These are phyloP conservation scores for Cyclargus thomasi DNA, from an alignment of 1,140 invertebrate species.

Conservation along the genomic window DNA sequence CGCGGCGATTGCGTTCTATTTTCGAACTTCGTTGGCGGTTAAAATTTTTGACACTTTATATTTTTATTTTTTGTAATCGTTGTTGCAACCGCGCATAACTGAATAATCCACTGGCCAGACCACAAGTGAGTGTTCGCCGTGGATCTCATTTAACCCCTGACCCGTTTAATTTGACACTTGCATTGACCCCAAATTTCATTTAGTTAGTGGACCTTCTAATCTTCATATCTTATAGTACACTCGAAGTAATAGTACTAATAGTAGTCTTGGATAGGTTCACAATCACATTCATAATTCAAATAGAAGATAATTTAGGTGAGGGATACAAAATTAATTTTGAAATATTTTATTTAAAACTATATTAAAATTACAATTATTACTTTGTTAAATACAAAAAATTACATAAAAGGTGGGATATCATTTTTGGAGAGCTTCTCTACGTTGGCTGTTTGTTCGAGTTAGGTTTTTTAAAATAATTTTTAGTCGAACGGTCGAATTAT, in stretches of 20 bases:
- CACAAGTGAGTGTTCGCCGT: conserved; percentile 31
- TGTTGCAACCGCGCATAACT: not conserved
- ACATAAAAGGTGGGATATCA: not conserved
- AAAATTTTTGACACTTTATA: not conserved
- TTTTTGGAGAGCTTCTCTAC: no score
- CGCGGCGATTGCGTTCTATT: not conserved
- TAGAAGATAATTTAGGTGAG: not conserved
- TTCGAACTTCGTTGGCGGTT: not conserved
- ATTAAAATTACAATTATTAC: no score
- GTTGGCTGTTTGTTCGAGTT: no score
- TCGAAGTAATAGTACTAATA: no score
- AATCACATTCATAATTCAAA: no score
- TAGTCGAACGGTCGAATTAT: no score
- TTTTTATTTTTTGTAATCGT: not conserved
- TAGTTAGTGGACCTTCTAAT: conserved; percentile 15
- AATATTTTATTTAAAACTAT: conserved; percentile 5
- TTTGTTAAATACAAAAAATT: no score
- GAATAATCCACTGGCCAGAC: conserved; percentile 25
- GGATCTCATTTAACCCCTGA: conserved; percentile 45
- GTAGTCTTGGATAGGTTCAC: no score
- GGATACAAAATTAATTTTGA: conserved; percentile 3
- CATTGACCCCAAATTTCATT: conserved; percentile 46
- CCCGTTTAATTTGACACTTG: conserved; percentile 48
- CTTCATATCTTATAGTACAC: no score
- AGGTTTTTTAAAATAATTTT: no score